Evolutionary conservation across 2,797 vertebrate species (phyloP), one percentile per base, ranked within the genome.

Genomic region (Trachops cirrhosus): DNA sequence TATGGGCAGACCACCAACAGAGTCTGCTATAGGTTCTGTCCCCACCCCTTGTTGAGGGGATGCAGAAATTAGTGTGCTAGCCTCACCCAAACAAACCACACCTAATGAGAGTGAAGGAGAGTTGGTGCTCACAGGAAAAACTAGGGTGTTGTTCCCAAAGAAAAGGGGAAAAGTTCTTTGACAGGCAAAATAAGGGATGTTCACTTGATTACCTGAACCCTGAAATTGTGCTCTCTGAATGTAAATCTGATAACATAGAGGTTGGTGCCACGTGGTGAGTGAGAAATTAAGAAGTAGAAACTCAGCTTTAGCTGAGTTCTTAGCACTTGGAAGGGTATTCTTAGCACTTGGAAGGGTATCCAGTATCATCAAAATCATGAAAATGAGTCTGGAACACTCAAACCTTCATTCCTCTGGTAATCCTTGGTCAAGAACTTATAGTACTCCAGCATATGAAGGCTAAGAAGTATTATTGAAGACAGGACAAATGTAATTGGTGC

Each of bases 401-500:
- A 26, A 29, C 26, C 4, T 84, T n/a, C 5, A 59, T 26, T 78
- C 7, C 46, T 59, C 54, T 89, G 70, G 19, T 83, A n/a, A 44
- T 46, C 50, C 75, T 15, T 87, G 79, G 68, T 96, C 84, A 97
- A 91, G 75, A 96, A 97, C 97, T 97, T 0, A 84, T 19, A 96
- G 77, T 97, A 97, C 74, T 90, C 52, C 88, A 96, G 87, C 37
- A 94, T 79, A 64, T 93, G 88, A 95, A 86, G 14, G 5, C 54
- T 98, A 97, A 91, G 95, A 97, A 97, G 88, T 89, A 94, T 97
- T 95, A 93, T 77, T 98, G 95, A 97, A 96, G 95, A 8, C 0
- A 97, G 37, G 94, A 50, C 73, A 97, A 93, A 98, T 97, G 93
- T 96, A 97, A 96, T 94, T 96, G 92, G 93, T 98, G 83, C 75